phyloP scores from a whole-genome alignment of 2,888 invertebrate genomes.

The Chrysotoxum bicinctum region DNA sequence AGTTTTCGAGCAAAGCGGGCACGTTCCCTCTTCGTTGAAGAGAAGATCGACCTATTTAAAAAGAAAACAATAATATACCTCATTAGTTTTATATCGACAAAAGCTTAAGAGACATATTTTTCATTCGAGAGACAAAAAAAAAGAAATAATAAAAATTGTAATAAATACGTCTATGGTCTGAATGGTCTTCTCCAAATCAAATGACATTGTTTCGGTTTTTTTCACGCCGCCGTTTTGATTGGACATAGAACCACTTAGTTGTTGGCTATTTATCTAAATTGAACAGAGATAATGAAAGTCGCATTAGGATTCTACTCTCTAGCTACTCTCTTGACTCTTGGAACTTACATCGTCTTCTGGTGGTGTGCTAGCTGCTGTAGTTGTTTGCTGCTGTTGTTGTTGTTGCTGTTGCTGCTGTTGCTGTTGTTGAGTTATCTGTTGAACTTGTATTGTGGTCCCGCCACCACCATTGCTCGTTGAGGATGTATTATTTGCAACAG shows the following conservation, averaged over 20 bases:
- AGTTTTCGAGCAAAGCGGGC: constrained; percentile 81
- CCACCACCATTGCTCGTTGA: constrained; percentile 73
- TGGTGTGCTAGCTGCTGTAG: constrained; percentile 78
- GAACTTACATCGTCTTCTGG: constrained; percentile 77
- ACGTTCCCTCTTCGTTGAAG: constrained; percentile 82
- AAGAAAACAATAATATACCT: constrained; percentile 2
- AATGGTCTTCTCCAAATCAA: constrained; percentile 79
- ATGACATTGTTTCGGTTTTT: constrained; percentile 77
- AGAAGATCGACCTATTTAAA: constrained; percentile 80
- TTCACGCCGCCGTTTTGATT: constrained; percentile 77
- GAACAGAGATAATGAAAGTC: constrained; percentile 58
- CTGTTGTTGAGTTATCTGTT: constrained; percentile 66
- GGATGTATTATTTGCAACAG: constrained; percentile 75
- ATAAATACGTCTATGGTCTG: constrained; percentile 79
- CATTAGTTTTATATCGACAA: background rate
- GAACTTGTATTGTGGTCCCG: constrained; percentile 74
- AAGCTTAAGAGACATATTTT: background rate
- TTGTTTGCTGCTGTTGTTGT: constrained; percentile 75
- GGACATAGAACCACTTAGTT: constrained; percentile 67
- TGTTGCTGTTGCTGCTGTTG: constrained; percentile 70
- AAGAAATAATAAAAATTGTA: constrained; percentile 59
- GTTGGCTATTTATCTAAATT: constrained; percentile 73
- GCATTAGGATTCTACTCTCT: constrained; percentile 54
- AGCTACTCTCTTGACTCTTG: background rate
- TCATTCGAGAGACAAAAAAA: background rate